Conservation (phyloP, 2,888 invertebrate species). For the Calameuta idolon region DNA sequence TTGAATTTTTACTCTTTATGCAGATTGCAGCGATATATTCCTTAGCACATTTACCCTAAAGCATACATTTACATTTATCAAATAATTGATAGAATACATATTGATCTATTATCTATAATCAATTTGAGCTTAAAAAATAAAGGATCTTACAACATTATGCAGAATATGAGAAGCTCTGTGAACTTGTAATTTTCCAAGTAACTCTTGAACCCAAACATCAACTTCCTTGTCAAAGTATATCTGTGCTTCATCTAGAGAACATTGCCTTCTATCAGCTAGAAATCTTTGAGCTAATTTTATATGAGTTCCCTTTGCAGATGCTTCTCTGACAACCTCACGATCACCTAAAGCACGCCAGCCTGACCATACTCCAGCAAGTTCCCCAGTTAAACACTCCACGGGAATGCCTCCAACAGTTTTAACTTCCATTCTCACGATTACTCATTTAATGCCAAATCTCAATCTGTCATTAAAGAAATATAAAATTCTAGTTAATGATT, state of each 20-base stretch:
- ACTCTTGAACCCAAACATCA: slow-evolving; percentile 74
- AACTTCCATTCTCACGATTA: slow-evolving; percentile 25
- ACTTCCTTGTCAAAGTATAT: slow-evolving; percentile 68
- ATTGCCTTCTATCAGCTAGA: slow-evolving; percentile 71
- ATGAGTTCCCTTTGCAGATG: slow-evolving; percentile 76
- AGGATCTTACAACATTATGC: slow-evolving; percentile 69
- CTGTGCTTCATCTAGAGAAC: slow-evolving; percentile 69
- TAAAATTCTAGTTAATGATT: background rate
- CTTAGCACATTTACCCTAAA: slow-evolving; percentile 70
- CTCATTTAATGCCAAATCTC: background rate
- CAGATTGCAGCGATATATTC: slow-evolving; percentile 73
- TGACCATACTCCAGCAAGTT: slow-evolving; percentile 74
- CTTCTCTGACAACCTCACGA: slow-evolving; percentile 76
- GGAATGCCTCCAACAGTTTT: slow-evolving; percentile 54
- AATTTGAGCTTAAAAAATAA: slow-evolving; percentile 3
- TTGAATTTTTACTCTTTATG: slow-evolving; percentile 71
- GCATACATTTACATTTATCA: background rate
- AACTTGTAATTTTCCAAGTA: slow-evolving; percentile 74
- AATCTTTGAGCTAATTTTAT: slow-evolving; percentile 73
- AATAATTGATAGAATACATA: background rate
- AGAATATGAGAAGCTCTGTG: slow-evolving; percentile 76
- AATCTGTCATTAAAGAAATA: background rate
- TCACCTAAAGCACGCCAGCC: slow-evolving; percentile 75
- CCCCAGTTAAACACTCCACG: slow-evolving; percentile 73
- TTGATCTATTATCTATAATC: background rate